phyloP scores from a whole-genome alignment of 2,888 invertebrate species.

The Poecilobothrus nobilitatus region DNA sequence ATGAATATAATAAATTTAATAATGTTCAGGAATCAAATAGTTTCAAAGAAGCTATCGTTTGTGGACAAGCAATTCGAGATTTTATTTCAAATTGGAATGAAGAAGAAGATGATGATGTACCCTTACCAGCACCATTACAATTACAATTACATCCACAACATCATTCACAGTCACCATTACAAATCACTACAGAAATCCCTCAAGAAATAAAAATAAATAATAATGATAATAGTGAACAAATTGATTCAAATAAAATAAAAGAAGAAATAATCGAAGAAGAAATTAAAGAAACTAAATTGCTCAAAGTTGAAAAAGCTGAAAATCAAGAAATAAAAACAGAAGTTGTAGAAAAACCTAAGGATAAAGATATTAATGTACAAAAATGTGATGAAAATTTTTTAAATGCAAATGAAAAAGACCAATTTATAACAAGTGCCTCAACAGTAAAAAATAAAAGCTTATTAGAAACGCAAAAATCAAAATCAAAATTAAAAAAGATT shows the following conservation, averaged over 20 bases:
- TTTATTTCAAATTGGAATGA: conserved; percentile 43
- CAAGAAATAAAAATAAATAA: neutral
- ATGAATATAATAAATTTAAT: neutral
- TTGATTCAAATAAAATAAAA: neutral
- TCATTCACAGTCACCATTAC: too few species aligned
- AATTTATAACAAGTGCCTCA: neutral
- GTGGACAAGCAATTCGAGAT: conserved; percentile 30
- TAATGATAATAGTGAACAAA: neutral
- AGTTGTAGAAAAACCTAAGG: neutral
- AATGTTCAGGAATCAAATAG: neutral
- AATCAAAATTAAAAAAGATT: neutral
- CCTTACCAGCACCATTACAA: neutral
- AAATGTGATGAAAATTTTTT: neutral
- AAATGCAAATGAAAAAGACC: neutral
- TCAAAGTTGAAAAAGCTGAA: neutral
- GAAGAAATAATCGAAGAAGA: neutral
- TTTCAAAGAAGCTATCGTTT: neutral
- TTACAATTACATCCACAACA: too few species aligned
- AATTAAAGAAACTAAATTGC: neutral
- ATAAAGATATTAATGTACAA: neutral
- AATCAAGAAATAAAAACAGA: neutral
- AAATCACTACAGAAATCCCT: neutral
- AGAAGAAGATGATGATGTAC: conserved; percentile 37
- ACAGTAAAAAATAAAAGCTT: neutral
- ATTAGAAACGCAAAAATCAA: neutral